Evolutionary conservation across 92 coral and sea anemone species (phyloP), one percentile per base, ranked within the genome.

Genomic region (Diadumene lineata): DNA sequence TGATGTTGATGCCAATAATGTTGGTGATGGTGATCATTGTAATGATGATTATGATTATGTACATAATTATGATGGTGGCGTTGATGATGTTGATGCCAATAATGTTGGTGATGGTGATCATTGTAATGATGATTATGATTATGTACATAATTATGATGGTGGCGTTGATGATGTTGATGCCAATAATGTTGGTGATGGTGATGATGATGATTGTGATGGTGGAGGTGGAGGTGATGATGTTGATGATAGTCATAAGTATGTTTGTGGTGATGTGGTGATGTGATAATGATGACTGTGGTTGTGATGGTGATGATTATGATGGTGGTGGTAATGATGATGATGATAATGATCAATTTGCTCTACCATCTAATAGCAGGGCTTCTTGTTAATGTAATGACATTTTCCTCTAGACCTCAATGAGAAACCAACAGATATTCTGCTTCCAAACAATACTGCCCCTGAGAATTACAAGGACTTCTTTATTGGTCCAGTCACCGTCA

Each of bases 321-420:
- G 71, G n/a, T 22, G 10, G 18, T 53, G 60, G 22, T 2, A 23
- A 16, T 53, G n/a, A 4, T 38, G 48, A 38, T 38, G 48, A 38
- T 38, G 48, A 38, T 38, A 38, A 38, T 38, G 48, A 38, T n/a
- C n/a, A n/a, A n/a, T n/a, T n/a, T n/a, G n/a, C n/a, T n/a, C n/a
- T n/a, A n/a, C 25, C n/a, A n/a, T n/a, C n/a, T n/a, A n/a, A n/a
- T 38, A 38, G 48, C 13, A 13, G 48, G 6, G 48, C 48, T 38
- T 6, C 7, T 38, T 38, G 6, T 38, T 38, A 38, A 38, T 38
- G 48, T n/a, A n/a, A n/a, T n/a, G n/a, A n/a, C n/a, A n/a, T 38
- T 13, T 38, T 13, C 48, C 48, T 38, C 7, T 76, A 93, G 98
- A 94, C 76, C 85, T 76, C 17, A 94, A 94, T 70, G 98, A 94